Conservation (phyloP, 2,113 vertebrate genomes). For the Charina bottae region DNA sequence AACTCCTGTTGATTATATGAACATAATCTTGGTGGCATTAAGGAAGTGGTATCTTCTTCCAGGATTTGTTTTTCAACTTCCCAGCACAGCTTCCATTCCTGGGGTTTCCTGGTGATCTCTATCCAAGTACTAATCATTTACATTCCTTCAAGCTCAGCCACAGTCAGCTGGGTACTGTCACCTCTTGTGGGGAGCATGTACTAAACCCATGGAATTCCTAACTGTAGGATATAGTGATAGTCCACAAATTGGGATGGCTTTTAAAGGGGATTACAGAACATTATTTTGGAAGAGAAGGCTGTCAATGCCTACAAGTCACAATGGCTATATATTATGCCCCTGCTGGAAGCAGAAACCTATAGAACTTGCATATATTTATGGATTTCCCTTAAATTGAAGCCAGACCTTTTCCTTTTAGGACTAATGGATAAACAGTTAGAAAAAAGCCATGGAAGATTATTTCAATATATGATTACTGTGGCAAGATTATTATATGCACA, state of each 20-base stretch:
- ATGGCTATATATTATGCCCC: not conserved
- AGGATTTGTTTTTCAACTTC: not conserved
- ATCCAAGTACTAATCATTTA: not conserved
- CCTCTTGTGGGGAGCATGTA: not conserved
- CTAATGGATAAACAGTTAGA: no score
- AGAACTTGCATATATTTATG: not conserved
- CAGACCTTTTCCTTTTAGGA: no score
- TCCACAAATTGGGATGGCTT: not conserved
- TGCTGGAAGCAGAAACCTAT: not conserved
- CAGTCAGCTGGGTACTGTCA: not conserved
- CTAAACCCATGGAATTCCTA: not conserved
- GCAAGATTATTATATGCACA: no score
- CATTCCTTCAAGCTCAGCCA: not conserved
- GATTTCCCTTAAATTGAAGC: no score
- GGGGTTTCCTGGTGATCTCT: not conserved
- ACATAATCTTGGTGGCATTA: not conserved
- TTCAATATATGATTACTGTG: no score
- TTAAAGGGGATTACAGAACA: not conserved
- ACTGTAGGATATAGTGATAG: not conserved
- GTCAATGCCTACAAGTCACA: not conserved
- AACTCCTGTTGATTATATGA: not conserved
- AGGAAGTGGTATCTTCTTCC: not conserved
- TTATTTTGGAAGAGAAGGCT: not conserved
- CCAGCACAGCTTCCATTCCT: not conserved
- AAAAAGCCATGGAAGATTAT: no score